A percentile compares a stretch with the other conserved stretches of the same genome.
Conservation (phyloP, 1,140 invertebrate genomes). For the Camponotus pennsylvanicus region DNA sequence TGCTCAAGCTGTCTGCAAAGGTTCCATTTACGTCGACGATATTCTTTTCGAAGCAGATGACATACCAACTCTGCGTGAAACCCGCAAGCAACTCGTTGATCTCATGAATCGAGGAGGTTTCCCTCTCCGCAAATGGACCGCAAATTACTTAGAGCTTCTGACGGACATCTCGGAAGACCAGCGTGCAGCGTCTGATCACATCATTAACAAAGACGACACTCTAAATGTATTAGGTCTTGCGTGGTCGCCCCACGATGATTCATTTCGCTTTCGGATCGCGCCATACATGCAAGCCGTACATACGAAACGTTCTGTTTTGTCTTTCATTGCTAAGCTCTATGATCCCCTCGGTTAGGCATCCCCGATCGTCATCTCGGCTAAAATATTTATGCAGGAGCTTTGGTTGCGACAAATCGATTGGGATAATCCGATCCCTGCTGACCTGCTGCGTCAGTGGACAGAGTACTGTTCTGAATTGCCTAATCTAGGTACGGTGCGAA, state of each 20-base stretch:
- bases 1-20: background rate
- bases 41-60: conserved; percentile 2
- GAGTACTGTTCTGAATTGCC: background rate
- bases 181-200: background rate
- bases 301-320: background rate
- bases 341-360: background rate
- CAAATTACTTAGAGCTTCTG: background rate
- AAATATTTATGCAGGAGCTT: background rate
- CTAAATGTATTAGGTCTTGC: background rate
- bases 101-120: background rate
- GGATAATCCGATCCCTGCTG: background rate
- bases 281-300: no score
- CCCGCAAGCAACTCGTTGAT: background rate
- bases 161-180: background rate
- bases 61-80: background rate
- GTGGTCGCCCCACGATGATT: background rate
- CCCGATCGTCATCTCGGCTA: background rate
- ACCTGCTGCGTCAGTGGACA: background rate
- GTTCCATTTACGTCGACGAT: conserved; percentile 13
- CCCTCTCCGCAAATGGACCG: background rate
- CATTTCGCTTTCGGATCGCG: background rate
- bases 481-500: background rate
- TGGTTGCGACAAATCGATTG: background rate
- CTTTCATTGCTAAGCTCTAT: background rate
- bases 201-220: background rate